Evolutionary conservation across 1,140 invertebrate genomes (phyloP).

Genomic region (Callitettix versicolor): DNA sequence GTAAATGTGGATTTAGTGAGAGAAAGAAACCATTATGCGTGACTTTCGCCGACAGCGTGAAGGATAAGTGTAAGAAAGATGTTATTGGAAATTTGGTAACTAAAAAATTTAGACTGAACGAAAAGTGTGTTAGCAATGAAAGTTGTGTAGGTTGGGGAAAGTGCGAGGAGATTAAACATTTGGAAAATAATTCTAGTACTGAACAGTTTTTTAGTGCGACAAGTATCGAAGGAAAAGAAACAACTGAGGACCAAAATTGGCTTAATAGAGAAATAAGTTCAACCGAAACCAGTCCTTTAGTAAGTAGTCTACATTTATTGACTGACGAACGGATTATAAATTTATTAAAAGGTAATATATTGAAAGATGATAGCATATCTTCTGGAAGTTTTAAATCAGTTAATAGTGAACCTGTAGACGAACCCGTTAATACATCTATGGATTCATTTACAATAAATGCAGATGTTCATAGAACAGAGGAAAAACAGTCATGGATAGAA

Average conservation of each 20-base stretch:
- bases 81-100: no score
- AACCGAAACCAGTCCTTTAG: constrained; percentile 18
- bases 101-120: no score
- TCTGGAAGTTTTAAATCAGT: constrained; percentile 22
- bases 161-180: no score
- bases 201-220: constrained; percentile 14
- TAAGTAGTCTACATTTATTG: constrained; percentile 23
- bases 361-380: constrained; percentile 14
- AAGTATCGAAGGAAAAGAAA: constrained; percentile 3
- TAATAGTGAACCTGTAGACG: constrained; percentile 1
- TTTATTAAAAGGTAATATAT: constrained; percentile 14
- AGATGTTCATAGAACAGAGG: constrained; percentile 19
- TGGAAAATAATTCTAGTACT: not conserved
- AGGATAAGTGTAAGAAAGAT: no score
- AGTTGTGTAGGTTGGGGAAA: no score
- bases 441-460: constrained; percentile 23
- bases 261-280: constrained; percentile 6
- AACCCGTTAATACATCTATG: constrained; percentile 15
- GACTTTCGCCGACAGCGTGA: constrained; percentile 1
- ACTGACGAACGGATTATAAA: constrained; percentile 20
- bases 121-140: no score
- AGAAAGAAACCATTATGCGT: constrained; percentile 5
- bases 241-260: not conserved
- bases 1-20: not conserved
- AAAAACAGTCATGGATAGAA: constrained; percentile 12